Percentiles rank a stretch among this genome's conserved stretches.
Conservation (phyloP, 1,140 invertebrate species). For the Holotrichia oblita region DNA sequence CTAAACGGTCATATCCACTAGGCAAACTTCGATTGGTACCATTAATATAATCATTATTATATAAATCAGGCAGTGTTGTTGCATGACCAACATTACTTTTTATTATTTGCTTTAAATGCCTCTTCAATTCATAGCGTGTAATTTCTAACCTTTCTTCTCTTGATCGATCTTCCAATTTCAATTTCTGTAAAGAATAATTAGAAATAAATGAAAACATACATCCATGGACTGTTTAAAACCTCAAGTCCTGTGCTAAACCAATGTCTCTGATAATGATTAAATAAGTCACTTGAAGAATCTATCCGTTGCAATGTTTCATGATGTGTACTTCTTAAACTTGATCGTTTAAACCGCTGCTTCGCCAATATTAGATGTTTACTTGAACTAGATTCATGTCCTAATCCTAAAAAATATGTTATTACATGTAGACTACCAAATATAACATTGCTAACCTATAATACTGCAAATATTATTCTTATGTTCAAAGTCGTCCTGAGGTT, state of each 20-base stretch:
- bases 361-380: constrained; percentile 29
- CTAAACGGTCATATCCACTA: constrained; percentile 48
- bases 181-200: constrained; percentile 48
- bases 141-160: constrained; percentile 59
- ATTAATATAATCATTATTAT: constrained; percentile 25
- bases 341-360: constrained; percentile 33
- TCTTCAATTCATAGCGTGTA: constrained; percentile 58
- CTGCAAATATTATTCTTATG: constrained; percentile 28
- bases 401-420: not conserved
- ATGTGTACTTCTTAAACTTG: constrained; percentile 32
- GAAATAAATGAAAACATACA: not conserved
- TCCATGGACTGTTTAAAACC: constrained; percentile 48
- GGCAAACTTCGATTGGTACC: not conserved
- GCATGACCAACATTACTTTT: constrained; percentile 56
- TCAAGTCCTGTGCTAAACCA: constrained; percentile 60
- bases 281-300: constrained; percentile 53
- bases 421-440: not conserved
- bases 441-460: constrained; percentile 19
- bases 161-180: constrained; percentile 59
- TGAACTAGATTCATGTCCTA: constrained; percentile 36
- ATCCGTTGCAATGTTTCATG: constrained; percentile 59
- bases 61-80: constrained; percentile 30
- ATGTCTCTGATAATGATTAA: constrained; percentile 59
- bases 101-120: constrained; percentile 57
- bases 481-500: constrained; percentile 36